Percentiles rank a stretch among this genome's conserved stretches.
Evolutionary conservation across 2,888 invertebrate genomes (phyloP).

Genomic region (Synergus gifuensis): DNA sequence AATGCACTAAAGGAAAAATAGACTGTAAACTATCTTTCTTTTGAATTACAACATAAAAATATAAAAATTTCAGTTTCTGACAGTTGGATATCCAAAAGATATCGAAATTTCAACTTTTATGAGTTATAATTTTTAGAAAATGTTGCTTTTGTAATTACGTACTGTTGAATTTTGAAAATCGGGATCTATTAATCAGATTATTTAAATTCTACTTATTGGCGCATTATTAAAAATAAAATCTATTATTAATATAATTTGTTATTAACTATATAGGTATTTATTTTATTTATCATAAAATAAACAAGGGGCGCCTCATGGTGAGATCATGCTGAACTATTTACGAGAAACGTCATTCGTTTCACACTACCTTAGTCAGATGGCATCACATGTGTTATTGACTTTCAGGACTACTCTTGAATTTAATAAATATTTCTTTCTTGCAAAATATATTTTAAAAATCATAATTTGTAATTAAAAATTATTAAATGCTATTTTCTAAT

Average conservation of each 20-base stretch:
- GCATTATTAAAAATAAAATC: too few species aligned
- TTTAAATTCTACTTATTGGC: too few species aligned
- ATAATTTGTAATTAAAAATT: background rate
- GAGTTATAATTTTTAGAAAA: too few species aligned
- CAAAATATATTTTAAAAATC: background rate
- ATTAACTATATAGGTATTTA: background rate
- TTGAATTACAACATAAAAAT: too few species aligned
- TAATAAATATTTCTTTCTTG: background rate
- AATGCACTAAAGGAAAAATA: background rate
- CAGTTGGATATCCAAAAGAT: too few species aligned
- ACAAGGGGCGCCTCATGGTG: slow-evolving; percentile 20
- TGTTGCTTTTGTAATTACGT: too few species aligned
- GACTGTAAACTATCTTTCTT: too few species aligned
- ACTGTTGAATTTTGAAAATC: too few species aligned
- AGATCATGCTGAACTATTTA: background rate
- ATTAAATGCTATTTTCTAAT: background rate
- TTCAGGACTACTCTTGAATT: background rate
- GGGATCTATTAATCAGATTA: too few species aligned
- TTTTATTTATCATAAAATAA: background rate
- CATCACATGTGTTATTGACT: slow-evolving; percentile 34
- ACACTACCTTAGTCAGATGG: slow-evolving; percentile 24
- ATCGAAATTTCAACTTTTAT: too few species aligned
- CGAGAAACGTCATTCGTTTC: slow-evolving; percentile 1
- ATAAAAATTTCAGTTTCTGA: too few species aligned
- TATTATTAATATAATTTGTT: background rate